phyloP scores from a whole-genome alignment of 2,113 vertebrate genomes.

The Blennius ocellaris region DNA sequence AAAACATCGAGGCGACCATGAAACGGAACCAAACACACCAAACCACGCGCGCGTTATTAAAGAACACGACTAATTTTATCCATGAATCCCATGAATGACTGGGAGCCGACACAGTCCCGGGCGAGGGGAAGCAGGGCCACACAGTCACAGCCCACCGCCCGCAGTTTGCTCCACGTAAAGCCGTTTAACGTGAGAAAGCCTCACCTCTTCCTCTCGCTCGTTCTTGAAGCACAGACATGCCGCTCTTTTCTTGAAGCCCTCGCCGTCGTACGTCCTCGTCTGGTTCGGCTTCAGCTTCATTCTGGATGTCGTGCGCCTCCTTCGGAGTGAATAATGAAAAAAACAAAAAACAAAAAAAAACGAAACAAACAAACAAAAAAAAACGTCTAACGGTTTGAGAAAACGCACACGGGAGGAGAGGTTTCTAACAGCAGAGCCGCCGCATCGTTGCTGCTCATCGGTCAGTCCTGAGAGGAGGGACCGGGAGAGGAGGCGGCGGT shows the following conservation, averaged over 20 bases:
- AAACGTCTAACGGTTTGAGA: too few relatives aligned
- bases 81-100: conserved; percentile 42
- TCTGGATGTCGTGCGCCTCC: conserved; percentile 59
- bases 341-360: too few relatives aligned
- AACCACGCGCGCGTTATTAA: not conserved
- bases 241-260: conserved; percentile 96
- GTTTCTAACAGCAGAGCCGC: conserved; percentile 57
- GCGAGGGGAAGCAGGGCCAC: conserved; percentile 53
- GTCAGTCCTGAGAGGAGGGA: conserved; percentile 2
- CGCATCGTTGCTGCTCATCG: conserved; percentile 61
- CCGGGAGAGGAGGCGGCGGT: not conserved
- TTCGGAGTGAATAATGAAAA: conserved; percentile 29
- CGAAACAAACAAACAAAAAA: not conserved
- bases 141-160: conserved; percentile 23
- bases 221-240: conserved; percentile 97
- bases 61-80: not conserved
- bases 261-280: conserved; percentile 96
- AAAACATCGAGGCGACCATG: not conserved
- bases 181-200: not conserved
- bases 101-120: not conserved
- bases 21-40: not conserved
- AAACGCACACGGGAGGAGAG: not conserved
- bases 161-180: not conserved
- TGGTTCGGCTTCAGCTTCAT: conserved; percentile 99
- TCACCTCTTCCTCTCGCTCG: conserved; percentile 95